Conservation (phyloP, 2,888 invertebrate species). For the Lomographa bimaculata region DNA sequence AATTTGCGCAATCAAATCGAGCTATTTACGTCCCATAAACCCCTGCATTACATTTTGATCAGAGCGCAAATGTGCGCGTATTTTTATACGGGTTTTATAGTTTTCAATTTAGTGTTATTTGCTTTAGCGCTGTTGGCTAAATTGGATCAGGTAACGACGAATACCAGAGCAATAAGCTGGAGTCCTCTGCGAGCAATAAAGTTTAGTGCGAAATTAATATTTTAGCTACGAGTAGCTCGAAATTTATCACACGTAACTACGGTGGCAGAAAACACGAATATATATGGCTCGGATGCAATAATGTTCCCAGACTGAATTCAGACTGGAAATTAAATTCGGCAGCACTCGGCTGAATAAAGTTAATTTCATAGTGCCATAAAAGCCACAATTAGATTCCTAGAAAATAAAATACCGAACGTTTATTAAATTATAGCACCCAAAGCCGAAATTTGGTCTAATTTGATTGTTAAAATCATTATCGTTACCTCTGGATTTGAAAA, state of each 20-base stretch:
- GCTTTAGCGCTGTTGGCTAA: constrained; percentile 26
- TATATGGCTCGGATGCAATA: constrained; percentile 34
- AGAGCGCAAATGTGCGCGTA: constrained; percentile 14
- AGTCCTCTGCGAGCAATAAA: constrained; percentile 34
- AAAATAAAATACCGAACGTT: constrained; percentile 4
- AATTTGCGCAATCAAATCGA: constrained; percentile 32
- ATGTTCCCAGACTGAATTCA: constrained; percentile 34
- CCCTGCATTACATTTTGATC: constrained; percentile 19
- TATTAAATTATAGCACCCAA: constrained; percentile 7
- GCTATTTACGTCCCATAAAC: constrained; percentile 22
- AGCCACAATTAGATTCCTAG: constrained; percentile 4
- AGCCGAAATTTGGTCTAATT: constrained; percentile 11
- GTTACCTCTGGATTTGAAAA: constrained; percentile 13
- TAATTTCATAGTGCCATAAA: constrained; percentile 20
- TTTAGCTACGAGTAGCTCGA: constrained; percentile 33
- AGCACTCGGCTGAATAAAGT: constrained; percentile 18
- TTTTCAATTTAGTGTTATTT: constrained; percentile 29
- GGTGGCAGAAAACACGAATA: constrained; percentile 21
- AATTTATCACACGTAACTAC: constrained; percentile 32
- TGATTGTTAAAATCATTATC: constrained; percentile 19
- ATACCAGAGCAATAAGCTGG: constrained; percentile 28
- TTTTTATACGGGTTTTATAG: constrained; percentile 32
- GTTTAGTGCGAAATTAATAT: constrained; percentile 39
- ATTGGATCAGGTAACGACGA: constrained; percentile 27
- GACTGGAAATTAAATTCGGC: constrained; percentile 35